Evolutionary conservation across 1,140 invertebrate genomes (phyloP).

Genomic region (Diabrotica virgifera): DNA sequence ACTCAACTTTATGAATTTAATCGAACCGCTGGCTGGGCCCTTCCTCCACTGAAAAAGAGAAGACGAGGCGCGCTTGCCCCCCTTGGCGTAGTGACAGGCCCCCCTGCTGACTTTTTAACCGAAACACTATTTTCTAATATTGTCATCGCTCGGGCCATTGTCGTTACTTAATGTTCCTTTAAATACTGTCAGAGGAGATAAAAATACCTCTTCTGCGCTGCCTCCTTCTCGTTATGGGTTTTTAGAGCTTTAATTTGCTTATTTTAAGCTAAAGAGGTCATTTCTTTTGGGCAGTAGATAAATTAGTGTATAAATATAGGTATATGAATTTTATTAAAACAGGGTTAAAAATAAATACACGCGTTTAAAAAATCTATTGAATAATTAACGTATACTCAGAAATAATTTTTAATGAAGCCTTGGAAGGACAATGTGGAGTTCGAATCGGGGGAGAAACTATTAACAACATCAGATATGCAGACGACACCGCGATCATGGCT

Average conservation of each 20-base stretch:
- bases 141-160: slow-evolving; percentile 33
- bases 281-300: not conserved
- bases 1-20: slow-evolving; percentile 13
- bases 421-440: too few relatives aligned
- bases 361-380: too few relatives aligned
- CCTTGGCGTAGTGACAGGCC: slow-evolving; percentile 30
- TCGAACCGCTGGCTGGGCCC: slow-evolving; percentile 6
- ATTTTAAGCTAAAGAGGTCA: slow-evolving; percentile 1
- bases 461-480: too few relatives aligned
- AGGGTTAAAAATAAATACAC: too few relatives aligned
- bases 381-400: too few relatives aligned
- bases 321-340: not conserved
- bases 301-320: not conserved
- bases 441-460: too few relatives aligned
- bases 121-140: slow-evolving; percentile 35
- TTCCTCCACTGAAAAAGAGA: slow-evolving; percentile 20
- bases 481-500: too few relatives aligned
- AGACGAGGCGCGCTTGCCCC: slow-evolving; percentile 15
- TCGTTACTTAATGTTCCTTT: slow-evolving; percentile 18
- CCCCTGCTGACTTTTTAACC: slow-evolving; percentile 29
- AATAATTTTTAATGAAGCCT: too few relatives aligned
- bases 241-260: not conserved
- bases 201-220: not conserved
- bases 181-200: not conserved
- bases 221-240: not conserved